These are phyloP conservation scores for Acrocephalus kingi DNA, from an alignment of 2,113 vertebrate genomes.

Conservation along the genomic window DNA sequence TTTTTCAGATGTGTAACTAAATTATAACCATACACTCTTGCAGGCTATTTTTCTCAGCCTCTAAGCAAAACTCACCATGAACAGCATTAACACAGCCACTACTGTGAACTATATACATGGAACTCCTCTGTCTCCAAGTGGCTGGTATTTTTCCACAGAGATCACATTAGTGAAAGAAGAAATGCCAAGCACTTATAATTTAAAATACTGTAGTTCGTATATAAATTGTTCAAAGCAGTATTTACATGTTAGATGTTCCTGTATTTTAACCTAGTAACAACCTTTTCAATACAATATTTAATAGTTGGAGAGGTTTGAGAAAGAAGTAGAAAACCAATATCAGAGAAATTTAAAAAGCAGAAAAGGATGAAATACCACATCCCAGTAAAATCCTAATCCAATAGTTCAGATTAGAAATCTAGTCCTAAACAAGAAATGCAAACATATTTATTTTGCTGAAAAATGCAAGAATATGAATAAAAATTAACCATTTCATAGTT, in stretches of 20 bases:
- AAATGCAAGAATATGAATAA: background rate
- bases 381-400: background rate
- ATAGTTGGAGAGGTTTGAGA: background rate
- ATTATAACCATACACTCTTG: background rate
- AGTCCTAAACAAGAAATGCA: background rate
- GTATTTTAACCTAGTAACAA: background rate
- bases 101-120: background rate
- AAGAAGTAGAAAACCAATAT: background rate
- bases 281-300: background rate
- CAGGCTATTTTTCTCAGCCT: background rate
- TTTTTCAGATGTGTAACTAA: constrained; percentile 1
- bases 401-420: background rate
- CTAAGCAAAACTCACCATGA: constrained; percentile 12
- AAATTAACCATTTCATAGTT: background rate
- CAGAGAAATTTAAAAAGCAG: background rate
- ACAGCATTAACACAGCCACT: background rate
- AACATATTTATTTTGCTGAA: background rate
- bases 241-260: background rate
- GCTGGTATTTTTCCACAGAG: background rate
- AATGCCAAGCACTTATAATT: background rate
- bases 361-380: background rate
- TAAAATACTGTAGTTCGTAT: background rate
- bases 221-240: background rate
- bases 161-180: background rate
- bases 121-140: background rate